Base-by-base conservation (phyloP, 2,113 vertebrate genomes). In the Abramis brama region DNA sequence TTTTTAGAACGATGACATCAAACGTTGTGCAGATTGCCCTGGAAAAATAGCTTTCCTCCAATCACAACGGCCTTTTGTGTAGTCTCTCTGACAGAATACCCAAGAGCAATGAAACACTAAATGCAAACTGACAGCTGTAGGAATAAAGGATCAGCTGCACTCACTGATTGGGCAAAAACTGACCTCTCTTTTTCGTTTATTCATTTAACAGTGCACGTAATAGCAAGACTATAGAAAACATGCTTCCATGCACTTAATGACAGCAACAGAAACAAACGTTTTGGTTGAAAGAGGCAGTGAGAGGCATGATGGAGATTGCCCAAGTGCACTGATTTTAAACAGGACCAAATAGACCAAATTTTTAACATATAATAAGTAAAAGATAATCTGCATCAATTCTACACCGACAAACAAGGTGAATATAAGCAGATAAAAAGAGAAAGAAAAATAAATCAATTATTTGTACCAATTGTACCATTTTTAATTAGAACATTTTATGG, bases 91-190 rank as follows among this genome's bases (percentile, higher is more conserved):
- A 88, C 89, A 89, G 85, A 86, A 66, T n/a, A 30, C 90, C 94
- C 89, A 21, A 68, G 83, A 93, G 93, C 91, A 66, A 89, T 33
- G 90, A 25, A 83, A 71, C 85, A 87, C 30, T 87, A 93, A 94
- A 94, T 91, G 87, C 92, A 91, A 93, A 92, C 92, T 94, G 94
- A 94, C 93, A 93, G 91, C 91, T 91, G 86, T 88, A 89, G 90
- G 89, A 91, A 91, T 90, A 91, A 89, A 91, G 84, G 84, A 87
- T 60, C 91, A 87, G 88, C 90, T 94, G 88, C 39, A 82, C 55
- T 71, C 15, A 47, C 62, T 71, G 25, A 82, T 76, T 88, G 86
- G 66, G 85, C 89, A 80, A 78, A 90, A 91, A 89, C 85, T 86
- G 85, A 86, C 84, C 85, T 78, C 25, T 73, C 43, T 33, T 82